Evolutionary conservation across 2,797 vertebrate species (phyloP).

Genomic region (Rhabdophis nuchalis): DNA sequence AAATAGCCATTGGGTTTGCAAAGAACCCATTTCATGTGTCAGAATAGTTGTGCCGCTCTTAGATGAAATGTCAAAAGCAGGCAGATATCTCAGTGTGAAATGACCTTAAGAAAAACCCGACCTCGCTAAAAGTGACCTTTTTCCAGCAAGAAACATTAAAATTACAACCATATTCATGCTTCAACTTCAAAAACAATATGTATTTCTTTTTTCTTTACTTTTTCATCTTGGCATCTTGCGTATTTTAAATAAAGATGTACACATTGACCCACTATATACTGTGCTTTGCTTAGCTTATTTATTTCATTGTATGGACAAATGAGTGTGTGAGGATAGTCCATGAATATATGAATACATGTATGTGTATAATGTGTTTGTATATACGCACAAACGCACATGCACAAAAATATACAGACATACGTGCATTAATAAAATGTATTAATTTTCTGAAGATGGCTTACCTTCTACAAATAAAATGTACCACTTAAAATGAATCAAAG

Average conservation of each 20-base stretch:
- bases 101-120: conserved; percentile 73
- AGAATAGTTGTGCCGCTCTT: conserved; percentile 66
- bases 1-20: conserved; percentile 71
- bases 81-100: conserved; percentile 71
- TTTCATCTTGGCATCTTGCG: conserved; percentile 53
- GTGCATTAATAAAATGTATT: conserved; percentile 64
- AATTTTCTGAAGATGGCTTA: conserved; percentile 53
- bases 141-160: conserved; percentile 71
- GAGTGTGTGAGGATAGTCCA: conserved; percentile 21
- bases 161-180: conserved; percentile 70
- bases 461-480: conserved; percentile 61
- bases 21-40: conserved; percentile 75
- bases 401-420: conserved; percentile 23
- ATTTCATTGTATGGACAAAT: conserved; percentile 47
- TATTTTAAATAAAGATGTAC: conserved; percentile 67
- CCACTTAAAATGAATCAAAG: conserved; percentile 64
- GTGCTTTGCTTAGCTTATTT: conserved; percentile 53
- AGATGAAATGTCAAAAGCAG: conserved; percentile 72
- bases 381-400: background rate
- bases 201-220: conserved; percentile 51
- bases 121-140: conserved; percentile 73
- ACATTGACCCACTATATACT: conserved; percentile 41
- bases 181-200: conserved; percentile 68
- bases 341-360: conserved; percentile 56
- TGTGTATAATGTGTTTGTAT: background rate